These are phyloP conservation scores for Coenonympha arcania DNA, from an alignment of 2,888 invertebrate species.

Conservation along the genomic window DNA sequence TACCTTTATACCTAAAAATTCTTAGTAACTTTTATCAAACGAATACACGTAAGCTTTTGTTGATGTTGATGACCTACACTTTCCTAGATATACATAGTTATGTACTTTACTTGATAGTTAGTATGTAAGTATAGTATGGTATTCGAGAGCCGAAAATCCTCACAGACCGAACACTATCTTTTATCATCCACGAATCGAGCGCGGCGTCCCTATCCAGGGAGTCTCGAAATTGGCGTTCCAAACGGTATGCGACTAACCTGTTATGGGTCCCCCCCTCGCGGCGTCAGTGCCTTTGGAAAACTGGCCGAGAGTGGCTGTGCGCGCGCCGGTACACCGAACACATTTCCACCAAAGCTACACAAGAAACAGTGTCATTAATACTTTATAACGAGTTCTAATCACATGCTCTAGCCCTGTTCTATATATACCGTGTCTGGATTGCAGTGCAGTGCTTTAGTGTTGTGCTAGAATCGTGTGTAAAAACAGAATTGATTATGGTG, in stretches of 20 bases:
- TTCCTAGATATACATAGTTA: no score
- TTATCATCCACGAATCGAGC: constrained; percentile 55
- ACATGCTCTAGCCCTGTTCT: constrained; percentile 28
- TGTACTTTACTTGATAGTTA: no score
- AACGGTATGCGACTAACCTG: constrained; percentile 67
- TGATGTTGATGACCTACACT: no score
- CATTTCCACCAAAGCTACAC: constrained; percentile 35
- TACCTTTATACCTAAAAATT: no score
- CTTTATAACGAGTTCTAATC: constrained; percentile 1
- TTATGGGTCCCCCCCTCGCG: constrained; percentile 35
- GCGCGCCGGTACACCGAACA: constrained; percentile 45
- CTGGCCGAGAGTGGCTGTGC: constrained; percentile 44
- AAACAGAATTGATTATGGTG: constrained; percentile 55
- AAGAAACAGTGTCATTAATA: constrained; percentile 20
- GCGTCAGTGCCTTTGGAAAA: constrained; percentile 48
- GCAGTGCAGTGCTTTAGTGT: constrained; percentile 57
- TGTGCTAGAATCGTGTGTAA: constrained; percentile 36
- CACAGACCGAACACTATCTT: constrained; percentile 38
- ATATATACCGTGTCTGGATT: constrained; percentile 44
- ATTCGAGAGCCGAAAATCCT: constrained; percentile 9
- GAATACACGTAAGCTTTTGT: no score
- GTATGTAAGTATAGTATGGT: not conserved
- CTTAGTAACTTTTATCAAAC: no score
- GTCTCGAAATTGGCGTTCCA: constrained; percentile 66
- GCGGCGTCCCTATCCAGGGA: constrained; percentile 42